Evolutionary conservation across 2,888 invertebrate species (phyloP).

Genomic region (Craniophora ligustri): DNA sequence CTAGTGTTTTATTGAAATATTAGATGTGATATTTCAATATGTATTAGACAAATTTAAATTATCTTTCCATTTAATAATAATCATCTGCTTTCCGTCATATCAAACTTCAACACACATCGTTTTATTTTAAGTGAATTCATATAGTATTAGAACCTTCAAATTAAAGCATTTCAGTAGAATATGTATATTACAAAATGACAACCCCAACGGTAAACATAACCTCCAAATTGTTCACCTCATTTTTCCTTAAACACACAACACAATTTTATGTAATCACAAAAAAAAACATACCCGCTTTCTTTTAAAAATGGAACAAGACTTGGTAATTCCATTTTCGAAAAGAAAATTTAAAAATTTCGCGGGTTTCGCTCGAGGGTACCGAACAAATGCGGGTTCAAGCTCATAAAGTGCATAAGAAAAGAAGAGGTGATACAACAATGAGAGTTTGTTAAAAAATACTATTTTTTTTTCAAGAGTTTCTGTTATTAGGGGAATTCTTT

Average conservation of each 20-base stretch:
- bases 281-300: neutral
- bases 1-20: no score
- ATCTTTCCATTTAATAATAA: no score
- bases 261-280: neutral
- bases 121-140: no score
- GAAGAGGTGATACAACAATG: slow-evolving; percentile 4
- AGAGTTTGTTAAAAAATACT: slow-evolving; percentile 9
- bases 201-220: neutral
- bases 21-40: no score
- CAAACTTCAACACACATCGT: no score
- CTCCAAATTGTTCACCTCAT: neutral
- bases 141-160: no score
- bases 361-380: neutral
- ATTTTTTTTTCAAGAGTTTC: no score
- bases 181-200: no score
- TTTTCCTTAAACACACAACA: neutral
- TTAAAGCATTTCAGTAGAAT: no score
- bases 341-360: slow-evolving; percentile 3
- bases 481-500: no score
- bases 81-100: no score
- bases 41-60: no score
- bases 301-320: neutral
- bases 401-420: slow-evolving; percentile 31
- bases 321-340: neutral
- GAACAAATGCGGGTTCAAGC: slow-evolving; percentile 1